These are phyloP conservation scores for Glareola pratincola DNA, from an alignment of 2,113 vertebrate genomes.

Conservation along the genomic window DNA sequence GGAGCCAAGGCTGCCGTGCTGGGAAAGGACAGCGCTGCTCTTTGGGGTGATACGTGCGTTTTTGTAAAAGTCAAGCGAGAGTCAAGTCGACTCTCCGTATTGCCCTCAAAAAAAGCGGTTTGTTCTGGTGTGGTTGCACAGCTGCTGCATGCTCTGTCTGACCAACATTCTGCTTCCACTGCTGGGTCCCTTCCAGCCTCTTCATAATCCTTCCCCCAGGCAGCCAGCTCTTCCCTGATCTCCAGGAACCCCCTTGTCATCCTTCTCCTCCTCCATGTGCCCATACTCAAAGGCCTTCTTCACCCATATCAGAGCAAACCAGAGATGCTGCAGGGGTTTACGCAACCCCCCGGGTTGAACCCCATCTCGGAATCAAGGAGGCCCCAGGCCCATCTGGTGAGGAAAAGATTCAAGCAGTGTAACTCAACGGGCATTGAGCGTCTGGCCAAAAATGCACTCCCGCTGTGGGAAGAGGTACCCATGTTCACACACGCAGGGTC, in stretches of 20 bases:
- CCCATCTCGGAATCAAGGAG: neutral
- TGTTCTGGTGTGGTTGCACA: neutral
- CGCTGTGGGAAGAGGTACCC: neutral
- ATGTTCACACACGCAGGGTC: accelerated
- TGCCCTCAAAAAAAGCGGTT: neutral
- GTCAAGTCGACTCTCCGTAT: accelerated
- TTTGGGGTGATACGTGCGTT: neutral
- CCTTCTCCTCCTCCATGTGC: accelerated
- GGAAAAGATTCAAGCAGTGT: neutral
- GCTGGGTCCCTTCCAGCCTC: neutral
- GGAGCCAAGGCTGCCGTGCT: accelerated
- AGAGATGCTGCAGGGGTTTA: neutral
- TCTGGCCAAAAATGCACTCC: neutral
- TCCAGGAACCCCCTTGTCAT: neutral
- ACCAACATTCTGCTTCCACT: neutral
- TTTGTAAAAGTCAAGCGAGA: neutral
- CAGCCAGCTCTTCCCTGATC: neutral
- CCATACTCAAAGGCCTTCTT: neutral
- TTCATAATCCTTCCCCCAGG: neutral
- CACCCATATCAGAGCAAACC: neutral
- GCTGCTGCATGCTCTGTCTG: neutral
- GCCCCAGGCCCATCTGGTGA: neutral
- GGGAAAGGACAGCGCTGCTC: neutral
- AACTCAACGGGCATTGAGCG: accelerated
- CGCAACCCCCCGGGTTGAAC: neutral